Percentiles rank a stretch among this genome's conserved stretches.
phyloP scores from a whole-genome alignment of 1,140 invertebrate species.

The Trichonephila clavata region DNA sequence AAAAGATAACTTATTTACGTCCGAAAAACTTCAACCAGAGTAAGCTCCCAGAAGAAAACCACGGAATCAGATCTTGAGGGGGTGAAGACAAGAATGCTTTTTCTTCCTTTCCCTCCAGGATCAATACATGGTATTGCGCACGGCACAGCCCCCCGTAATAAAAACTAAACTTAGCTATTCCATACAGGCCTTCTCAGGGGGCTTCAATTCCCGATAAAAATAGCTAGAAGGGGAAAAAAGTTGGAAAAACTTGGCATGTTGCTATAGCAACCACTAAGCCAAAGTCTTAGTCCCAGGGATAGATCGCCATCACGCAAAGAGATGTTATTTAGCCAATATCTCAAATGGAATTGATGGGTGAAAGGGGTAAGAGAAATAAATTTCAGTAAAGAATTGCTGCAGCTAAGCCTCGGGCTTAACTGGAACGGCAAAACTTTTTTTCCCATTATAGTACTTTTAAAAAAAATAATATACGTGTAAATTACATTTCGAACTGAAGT shows the following conservation, averaged over 20 bases:
- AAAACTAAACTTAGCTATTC: constrained; percentile 69
- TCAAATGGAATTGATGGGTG: constrained; percentile 29
- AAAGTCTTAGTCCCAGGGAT: constrained; percentile 54
- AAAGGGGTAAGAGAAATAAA: constrained; percentile 7
- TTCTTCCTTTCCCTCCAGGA: not conserved
- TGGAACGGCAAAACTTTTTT: not conserved
- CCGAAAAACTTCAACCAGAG: not conserved
- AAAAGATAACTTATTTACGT: constrained; percentile 20
- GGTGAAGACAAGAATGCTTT: not conserved
- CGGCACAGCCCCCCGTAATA: constrained; percentile 55
- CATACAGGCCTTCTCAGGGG: not conserved
- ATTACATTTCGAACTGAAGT: not conserved
- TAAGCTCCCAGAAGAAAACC: not conserved
- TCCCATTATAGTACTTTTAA: not conserved
- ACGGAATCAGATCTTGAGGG: not conserved
- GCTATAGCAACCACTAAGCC: constrained; percentile 66
- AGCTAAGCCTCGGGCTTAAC: not conserved
- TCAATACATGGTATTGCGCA: constrained; percentile 58
- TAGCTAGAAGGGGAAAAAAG: constrained; percentile 26
- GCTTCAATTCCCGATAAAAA: constrained; percentile 33
- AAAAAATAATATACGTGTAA: not conserved
- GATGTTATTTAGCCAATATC: constrained; percentile 68
- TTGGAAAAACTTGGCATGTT: constrained; percentile 47
- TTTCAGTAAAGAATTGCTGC: not conserved
- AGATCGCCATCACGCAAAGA: constrained; percentile 24